phyloP scores from a whole-genome alignment of 2,113 vertebrate genomes.

The Okapia johnstoni region DNA sequence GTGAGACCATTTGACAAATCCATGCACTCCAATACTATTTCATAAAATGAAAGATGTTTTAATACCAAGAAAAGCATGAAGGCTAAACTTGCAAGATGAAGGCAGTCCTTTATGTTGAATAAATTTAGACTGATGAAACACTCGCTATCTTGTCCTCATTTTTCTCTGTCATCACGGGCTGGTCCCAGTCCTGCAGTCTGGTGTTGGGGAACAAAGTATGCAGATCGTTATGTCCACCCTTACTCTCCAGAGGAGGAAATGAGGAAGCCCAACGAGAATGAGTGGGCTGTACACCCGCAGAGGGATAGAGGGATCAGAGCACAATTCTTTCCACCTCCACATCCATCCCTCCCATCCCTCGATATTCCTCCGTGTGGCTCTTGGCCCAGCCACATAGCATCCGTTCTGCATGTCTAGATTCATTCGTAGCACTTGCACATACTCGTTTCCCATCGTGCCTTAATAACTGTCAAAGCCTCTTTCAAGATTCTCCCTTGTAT shows the following conservation, averaged over 20 bases:
- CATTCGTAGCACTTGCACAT: not conserved
- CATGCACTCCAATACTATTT: not conserved
- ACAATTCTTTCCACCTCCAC: not conserved
- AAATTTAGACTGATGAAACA: conserved; percentile 49
- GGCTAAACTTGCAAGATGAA: not conserved
- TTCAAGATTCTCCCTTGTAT: not conserved
- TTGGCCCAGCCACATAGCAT: not conserved
- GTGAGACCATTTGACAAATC: not conserved
- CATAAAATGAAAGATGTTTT: conserved; percentile 20
- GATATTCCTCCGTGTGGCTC: fast-evolving
- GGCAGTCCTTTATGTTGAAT: not conserved
- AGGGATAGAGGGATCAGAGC: not conserved
- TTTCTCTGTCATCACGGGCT: not conserved
- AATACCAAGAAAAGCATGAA: not conserved
- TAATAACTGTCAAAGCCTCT: not conserved
- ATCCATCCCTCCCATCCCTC: not conserved
- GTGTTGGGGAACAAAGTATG: not conserved
- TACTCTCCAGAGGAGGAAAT: not conserved
- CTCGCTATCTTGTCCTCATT: conserved; percentile 23
- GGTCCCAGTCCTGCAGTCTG: not conserved
- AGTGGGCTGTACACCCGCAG: not conserved
- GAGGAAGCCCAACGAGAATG: not conserved
- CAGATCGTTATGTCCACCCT: not conserved
- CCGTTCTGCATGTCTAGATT: not conserved
- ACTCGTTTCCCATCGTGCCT: not conserved